Percentiles rank a stretch among this genome's conserved stretches.
Conservation (phyloP, 2,888 invertebrate species). For the Microdon myrmicae region DNA sequence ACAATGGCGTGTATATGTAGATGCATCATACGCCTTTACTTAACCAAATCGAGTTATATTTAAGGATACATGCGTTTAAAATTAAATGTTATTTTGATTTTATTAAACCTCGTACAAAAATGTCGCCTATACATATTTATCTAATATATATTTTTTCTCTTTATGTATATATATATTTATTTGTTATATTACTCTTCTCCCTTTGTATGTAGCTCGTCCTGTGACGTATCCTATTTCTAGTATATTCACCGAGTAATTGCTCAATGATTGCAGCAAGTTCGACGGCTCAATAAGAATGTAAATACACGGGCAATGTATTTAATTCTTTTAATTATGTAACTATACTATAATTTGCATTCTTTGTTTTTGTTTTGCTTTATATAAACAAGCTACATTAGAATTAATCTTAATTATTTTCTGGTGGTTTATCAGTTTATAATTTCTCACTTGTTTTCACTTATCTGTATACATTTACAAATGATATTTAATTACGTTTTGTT, state of each 20-base stretch:
- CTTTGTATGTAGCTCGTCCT: slow-evolving; percentile 11
- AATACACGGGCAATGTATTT: slow-evolving; percentile 34
- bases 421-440: slow-evolving; percentile 52
- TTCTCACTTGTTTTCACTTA: slow-evolving; percentile 50
- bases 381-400: slow-evolving; percentile 46
- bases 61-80: too few species aligned
- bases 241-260: slow-evolving; percentile 14
- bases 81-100: slow-evolving; percentile 44
- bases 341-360: slow-evolving; percentile 10
- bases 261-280: slow-evolving; percentile 11
- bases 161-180: slow-evolving; percentile 34
- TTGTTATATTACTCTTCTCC: slow-evolving; percentile 27
- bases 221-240: slow-evolving; percentile 3
- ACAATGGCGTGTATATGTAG: too few species aligned
- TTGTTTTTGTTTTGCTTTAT: slow-evolving; percentile 22
- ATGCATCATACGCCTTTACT: too few species aligned
- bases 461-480: slow-evolving; percentile 53
- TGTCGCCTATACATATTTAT: slow-evolving; percentile 50
- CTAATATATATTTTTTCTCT: slow-evolving; percentile 32
- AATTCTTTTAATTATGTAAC: slow-evolving; percentile 18
- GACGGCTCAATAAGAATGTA: slow-evolving; percentile 31
- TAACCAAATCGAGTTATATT: too few species aligned
- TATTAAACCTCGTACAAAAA: slow-evolving; percentile 52
- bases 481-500: too few species aligned
- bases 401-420: slow-evolving; percentile 29